phyloP scores from a whole-genome alignment of 1,140 invertebrate species.

The Leptinotarsa texana region DNA sequence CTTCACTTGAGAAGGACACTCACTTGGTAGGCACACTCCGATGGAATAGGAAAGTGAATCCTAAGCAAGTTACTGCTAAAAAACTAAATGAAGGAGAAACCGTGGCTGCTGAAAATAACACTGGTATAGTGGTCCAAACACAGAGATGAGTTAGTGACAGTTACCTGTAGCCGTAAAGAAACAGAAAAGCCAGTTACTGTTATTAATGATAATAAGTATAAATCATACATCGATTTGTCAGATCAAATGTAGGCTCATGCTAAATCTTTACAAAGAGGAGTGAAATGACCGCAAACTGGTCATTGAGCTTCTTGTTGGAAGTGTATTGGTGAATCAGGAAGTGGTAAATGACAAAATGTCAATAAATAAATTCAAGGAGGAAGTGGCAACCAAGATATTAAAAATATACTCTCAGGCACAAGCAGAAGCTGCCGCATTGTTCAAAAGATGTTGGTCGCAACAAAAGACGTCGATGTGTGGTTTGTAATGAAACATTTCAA shows the following conservation, averaged over 20 bases:
- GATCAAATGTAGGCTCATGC: constrained; percentile 36
- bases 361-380: neutral
- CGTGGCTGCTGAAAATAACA: constrained; percentile 3
- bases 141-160: neutral
- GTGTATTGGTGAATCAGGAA: neutral
- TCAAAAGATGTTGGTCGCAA: constrained; percentile 13
- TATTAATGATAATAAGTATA: constrained; percentile 35
- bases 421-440: neutral
- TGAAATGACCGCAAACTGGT: neutral
- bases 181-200: constrained; percentile 26
- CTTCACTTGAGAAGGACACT: neutral
- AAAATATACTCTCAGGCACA: neutral
- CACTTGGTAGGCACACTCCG: too few species aligned
- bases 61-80: constrained; percentile 35
- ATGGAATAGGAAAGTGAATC: too few species aligned
- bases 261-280: neutral
- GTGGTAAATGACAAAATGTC: neutral
- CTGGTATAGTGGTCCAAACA: constrained; percentile 13
- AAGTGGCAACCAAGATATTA: neutral
- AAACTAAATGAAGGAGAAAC: constrained; percentile 18
- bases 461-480: constrained; percentile 6
- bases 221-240: constrained; percentile 35
- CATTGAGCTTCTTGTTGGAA: neutral
- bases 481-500: constrained; percentile 21
- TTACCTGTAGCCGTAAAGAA: constrained; percentile 7